Evolutionary conservation across 2,113 vertebrate species (phyloP).

Genomic region (Mus pahari): DNA sequence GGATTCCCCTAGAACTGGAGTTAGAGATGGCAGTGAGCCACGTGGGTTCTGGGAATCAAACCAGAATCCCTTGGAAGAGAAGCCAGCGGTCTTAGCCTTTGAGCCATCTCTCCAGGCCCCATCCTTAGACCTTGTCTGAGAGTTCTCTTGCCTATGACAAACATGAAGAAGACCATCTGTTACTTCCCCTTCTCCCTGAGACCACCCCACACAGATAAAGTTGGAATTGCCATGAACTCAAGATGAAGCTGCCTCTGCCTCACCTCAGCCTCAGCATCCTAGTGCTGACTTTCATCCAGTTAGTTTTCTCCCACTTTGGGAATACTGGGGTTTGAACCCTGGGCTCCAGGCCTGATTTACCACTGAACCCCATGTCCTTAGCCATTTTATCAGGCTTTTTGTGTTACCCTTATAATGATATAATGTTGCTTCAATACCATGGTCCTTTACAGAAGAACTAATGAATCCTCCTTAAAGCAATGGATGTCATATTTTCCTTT

Average conservation of each 20-base stretch:
- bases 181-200: background rate
- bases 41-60: background rate
- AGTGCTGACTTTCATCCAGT: background rate
- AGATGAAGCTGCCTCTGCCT: background rate
- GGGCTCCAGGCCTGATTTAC: background rate
- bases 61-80: background rate
- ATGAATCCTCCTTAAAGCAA: background rate
- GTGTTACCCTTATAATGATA: background rate
- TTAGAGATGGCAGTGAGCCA: background rate
- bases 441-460: background rate
- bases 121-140: background rate
- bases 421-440: constrained; percentile 4
- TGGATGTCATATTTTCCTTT: background rate
- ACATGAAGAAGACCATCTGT: background rate
- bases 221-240: background rate
- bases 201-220: background rate
- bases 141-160: background rate
- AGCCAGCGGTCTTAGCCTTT: background rate
- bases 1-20: background rate
- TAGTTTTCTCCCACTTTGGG: background rate
- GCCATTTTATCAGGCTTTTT: background rate
- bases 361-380: background rate
- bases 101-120: background rate
- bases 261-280: background rate
- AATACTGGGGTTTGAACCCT: background rate